Evolutionary conservation across 2,888 invertebrate genomes (phyloP).

Genomic region (Notodonta ziczac): DNA sequence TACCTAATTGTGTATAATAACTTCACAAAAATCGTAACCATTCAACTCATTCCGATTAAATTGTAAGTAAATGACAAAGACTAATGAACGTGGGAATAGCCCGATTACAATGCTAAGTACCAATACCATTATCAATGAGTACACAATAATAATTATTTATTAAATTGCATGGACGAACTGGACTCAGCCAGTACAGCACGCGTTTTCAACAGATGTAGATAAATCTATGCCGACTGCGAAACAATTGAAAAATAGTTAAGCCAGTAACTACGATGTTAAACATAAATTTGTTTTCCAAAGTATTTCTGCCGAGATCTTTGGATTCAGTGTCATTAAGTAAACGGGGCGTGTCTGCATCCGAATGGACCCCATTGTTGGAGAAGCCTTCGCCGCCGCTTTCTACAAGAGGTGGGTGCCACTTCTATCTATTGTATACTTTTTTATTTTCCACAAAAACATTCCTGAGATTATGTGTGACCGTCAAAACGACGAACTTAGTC

Average conservation of each 20-base stretch:
- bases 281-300: slow-evolving; percentile 52
- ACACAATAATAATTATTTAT: slow-evolving; percentile 40
- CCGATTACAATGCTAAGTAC: slow-evolving; percentile 26
- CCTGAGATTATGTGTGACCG: slow-evolving; percentile 24
- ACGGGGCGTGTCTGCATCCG: slow-evolving; percentile 49
- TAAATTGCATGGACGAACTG: slow-evolving; percentile 34
- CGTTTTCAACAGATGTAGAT: slow-evolving; percentile 20
- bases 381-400: slow-evolving; percentile 40
- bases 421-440: slow-evolving; percentile 32
- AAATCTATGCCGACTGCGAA: neutral
- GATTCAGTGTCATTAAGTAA: slow-evolving; percentile 47
- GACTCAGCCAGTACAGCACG: slow-evolving; percentile 26
- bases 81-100: slow-evolving; percentile 30
- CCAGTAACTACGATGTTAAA: slow-evolving; percentile 28
- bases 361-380: slow-evolving; percentile 65
- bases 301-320: slow-evolving; percentile 43
- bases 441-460: slow-evolving; percentile 19
- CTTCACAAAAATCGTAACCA: too few relatives aligned
- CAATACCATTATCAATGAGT: slow-evolving; percentile 44
- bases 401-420: slow-evolving; percentile 29
- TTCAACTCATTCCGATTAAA: too few relatives aligned
- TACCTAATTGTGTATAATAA: too few relatives aligned
- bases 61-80: neutral
- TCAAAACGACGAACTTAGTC: slow-evolving; percentile 3
- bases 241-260: neutral